Conservation (phyloP, 2,888 invertebrate genomes). For the Ferrisia virgata region DNA sequence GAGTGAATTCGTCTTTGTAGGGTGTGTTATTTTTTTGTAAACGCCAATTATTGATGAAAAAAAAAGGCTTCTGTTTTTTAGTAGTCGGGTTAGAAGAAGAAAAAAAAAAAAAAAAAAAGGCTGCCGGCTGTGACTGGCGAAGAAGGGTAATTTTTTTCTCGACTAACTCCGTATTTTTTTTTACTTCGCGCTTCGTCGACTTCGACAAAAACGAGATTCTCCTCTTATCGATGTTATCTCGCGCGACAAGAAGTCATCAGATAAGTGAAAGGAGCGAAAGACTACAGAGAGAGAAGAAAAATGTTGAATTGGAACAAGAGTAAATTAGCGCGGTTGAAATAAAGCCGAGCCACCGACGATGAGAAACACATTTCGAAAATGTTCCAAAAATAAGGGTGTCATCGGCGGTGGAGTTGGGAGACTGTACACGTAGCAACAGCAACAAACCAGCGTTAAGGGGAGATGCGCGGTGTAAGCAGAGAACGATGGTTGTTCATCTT, state of each 20-base stretch:
- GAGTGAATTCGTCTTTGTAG: background rate
- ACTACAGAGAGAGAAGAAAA: background rate
- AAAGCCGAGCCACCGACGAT: constrained; percentile 4
- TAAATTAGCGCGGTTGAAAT: constrained; percentile 42
- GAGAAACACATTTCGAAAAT: constrained; percentile 33
- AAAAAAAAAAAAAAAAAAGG: too few relatives aligned
- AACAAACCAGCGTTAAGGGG: background rate
- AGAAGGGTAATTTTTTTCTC: background rate
- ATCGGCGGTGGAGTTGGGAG: background rate
- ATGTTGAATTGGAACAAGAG: constrained; percentile 39
- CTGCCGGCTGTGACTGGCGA: background rate
- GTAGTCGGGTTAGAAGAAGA: too few relatives aligned
- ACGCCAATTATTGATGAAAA: constrained; percentile 41
- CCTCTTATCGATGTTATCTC: constrained; percentile 32
- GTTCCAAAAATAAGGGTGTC: constrained; percentile 27
- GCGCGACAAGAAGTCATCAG: constrained; percentile 22
- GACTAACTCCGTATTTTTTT: background rate
- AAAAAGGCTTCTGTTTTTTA: constrained; percentile 15
- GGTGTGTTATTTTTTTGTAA: constrained; percentile 10
- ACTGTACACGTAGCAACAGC: too few relatives aligned
- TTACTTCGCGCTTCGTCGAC: constrained; percentile 26
- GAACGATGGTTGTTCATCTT: constrained; percentile 15
- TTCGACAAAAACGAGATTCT: background rate
- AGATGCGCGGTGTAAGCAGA: background rate
- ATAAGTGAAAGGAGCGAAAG: background rate